phyloP scores from a whole-genome alignment of 1,140 invertebrate genomes.

The Pararge aegeria region DNA sequence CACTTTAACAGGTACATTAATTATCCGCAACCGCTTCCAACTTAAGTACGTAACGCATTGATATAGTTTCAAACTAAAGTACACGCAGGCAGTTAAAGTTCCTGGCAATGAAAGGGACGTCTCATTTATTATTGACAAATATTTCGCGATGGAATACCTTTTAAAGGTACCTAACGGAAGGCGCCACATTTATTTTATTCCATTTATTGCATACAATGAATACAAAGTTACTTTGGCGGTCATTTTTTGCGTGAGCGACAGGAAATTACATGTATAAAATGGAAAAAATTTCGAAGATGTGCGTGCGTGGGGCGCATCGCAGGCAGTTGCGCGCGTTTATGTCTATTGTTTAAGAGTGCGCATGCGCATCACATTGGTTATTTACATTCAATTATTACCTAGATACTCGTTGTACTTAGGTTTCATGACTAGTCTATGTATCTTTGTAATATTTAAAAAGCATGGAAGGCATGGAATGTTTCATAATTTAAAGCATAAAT shows the following conservation, averaged over 20 bases:
- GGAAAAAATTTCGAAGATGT: slow-evolving; percentile 18
- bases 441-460: no score
- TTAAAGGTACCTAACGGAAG: slow-evolving; percentile 62
- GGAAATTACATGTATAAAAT: slow-evolving; percentile 54
- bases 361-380: slow-evolving; percentile 35
- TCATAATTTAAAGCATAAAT: neutral
- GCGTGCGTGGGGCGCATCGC: slow-evolving; percentile 7
- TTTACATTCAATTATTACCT: slow-evolving; percentile 11
- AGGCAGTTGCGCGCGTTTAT: slow-evolving; percentile 52
- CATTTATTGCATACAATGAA: slow-evolving; percentile 46
- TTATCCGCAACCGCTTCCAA: slow-evolving; percentile 10
- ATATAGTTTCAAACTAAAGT: slow-evolving; percentile 53
- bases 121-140: slow-evolving; percentile 79
- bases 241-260: slow-evolving; percentile 43
- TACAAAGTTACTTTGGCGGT: slow-evolving; percentile 51
- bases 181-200: slow-evolving; percentile 67
- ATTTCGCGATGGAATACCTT: slow-evolving; percentile 66
- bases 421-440: neutral
- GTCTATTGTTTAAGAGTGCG: slow-evolving; percentile 59
- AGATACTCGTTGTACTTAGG: neutral
- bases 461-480: neutral
- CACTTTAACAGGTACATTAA: no score
- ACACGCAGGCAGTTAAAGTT: slow-evolving; percentile 56
- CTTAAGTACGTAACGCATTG: slow-evolving; percentile 49
- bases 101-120: slow-evolving; percentile 71